These are phyloP conservation scores for Andrena minutula DNA, from an alignment of 2,888 invertebrate species.

Conservation along the genomic window DNA sequence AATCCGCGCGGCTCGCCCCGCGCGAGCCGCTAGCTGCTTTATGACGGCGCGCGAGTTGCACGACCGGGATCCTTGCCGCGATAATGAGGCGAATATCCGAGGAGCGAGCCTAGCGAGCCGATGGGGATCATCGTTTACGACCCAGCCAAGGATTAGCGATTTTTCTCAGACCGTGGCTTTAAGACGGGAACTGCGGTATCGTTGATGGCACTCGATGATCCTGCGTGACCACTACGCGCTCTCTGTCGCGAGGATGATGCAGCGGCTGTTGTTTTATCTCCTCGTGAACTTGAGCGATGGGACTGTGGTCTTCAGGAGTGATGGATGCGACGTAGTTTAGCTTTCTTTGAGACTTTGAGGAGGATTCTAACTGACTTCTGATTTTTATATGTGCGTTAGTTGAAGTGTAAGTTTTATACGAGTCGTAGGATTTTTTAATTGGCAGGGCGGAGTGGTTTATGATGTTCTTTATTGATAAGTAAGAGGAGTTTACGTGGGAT, in stretches of 20 bases:
- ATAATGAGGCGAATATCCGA: conserved; percentile 36
- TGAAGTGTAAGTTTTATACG: background rate
- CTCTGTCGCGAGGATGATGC: background rate
- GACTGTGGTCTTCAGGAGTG: background rate
- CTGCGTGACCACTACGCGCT: background rate
- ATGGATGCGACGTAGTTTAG: background rate
- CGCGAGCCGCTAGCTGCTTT: conserved; percentile 42
- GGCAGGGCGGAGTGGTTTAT: too few species aligned
- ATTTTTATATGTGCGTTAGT: background rate
- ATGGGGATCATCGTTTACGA: conserved; percentile 8
- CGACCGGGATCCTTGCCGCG: conserved; percentile 19
- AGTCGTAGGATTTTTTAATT: too few species aligned
- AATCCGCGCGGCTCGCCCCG: conserved; percentile 44
- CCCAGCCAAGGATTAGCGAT: background rate
- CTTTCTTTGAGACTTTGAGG: background rate
- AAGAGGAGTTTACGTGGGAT: too few species aligned
- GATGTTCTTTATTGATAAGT: too few species aligned
- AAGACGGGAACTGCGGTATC: background rate
- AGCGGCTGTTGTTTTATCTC: background rate
- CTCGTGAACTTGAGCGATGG: background rate
- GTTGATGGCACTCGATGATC: background rate
- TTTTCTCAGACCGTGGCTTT: background rate
- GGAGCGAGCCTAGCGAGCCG: background rate
- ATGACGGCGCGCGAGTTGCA: conserved; percentile 27
- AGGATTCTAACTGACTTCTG: background rate